Percentiles rank a stretch among this genome's conserved stretches.
phyloP scores from a whole-genome alignment of 2,113 vertebrate species.

The Oryctolagus cuniculus region mOryCun1.1 NC_091441.1:89780501-89781000 shows the following conservation, averaged over 20 bases:
- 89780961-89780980: slow-evolving; percentile 51
- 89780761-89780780: slow-evolving; percentile 91
- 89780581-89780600: slow-evolving; percentile 55
- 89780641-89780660: slow-evolving; percentile 17
- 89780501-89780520: slow-evolving; percentile 75
- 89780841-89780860: slow-evolving; percentile 92
- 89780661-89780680: not conserved
- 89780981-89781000: slow-evolving; percentile 74
- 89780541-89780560: slow-evolving; percentile 71
- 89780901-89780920: slow-evolving; percentile 89
- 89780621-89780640: slow-evolving; percentile 86
- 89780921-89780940: slow-evolving; percentile 84
- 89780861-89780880: slow-evolving; percentile 92
- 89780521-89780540: slow-evolving; percentile 37
- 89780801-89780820: slow-evolving; percentile 90
- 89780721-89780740: slow-evolving; percentile 84
- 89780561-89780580: slow-evolving; percentile 68
- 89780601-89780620: slow-evolving; percentile 73
- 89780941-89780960: slow-evolving; percentile 76
- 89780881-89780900: slow-evolving; percentile 94
- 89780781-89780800: slow-evolving; percentile 90
- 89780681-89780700: not conserved
- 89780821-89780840: slow-evolving; percentile 92
- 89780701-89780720: slow-evolving; percentile 54
- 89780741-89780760: slow-evolving; percentile 88